Evolutionary conservation across 1,140 invertebrate species (phyloP).

Genomic region (Eumeta japonica): DNA sequence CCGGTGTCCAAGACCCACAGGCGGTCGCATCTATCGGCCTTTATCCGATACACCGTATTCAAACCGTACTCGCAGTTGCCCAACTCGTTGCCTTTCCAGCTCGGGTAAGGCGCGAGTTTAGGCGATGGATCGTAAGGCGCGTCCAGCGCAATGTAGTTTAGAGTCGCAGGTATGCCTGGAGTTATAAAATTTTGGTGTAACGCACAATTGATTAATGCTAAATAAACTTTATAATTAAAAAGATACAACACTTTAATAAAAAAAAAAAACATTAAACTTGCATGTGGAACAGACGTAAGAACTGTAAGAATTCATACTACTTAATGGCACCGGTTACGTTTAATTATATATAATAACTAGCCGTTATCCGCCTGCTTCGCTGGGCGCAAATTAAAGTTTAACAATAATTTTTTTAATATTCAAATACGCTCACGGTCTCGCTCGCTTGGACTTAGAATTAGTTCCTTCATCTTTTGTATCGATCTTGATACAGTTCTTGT

Average conservation of each 20-base stretch:
- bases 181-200: slow-evolving; percentile 13
- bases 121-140: slow-evolving; percentile 64
- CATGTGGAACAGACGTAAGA: neutral
- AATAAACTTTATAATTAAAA: neutral
- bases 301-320: no score
- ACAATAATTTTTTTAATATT: no score
- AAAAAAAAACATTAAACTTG: slow-evolving; percentile 1
- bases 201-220: no score
- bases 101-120: slow-evolving; percentile 73
- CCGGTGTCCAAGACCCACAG: slow-evolving; percentile 81
- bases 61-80: slow-evolving; percentile 72
- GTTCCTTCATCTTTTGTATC: no score
- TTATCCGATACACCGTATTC: slow-evolving; percentile 73
- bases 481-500: no score
- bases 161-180: slow-evolving; percentile 74
- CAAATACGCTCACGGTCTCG: no score
- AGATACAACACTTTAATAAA: no score
- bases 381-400: no score
- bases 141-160: slow-evolving; percentile 75
- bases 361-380: no score
- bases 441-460: no score
- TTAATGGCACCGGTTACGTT: no score
- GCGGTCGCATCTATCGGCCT: slow-evolving; percentile 72
- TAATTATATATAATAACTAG: no score
- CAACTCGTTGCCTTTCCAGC: slow-evolving; percentile 69